These are phyloP conservation scores for Synergus itoensis DNA, from an alignment of 2,888 invertebrate species.

Conservation along the genomic window DNA sequence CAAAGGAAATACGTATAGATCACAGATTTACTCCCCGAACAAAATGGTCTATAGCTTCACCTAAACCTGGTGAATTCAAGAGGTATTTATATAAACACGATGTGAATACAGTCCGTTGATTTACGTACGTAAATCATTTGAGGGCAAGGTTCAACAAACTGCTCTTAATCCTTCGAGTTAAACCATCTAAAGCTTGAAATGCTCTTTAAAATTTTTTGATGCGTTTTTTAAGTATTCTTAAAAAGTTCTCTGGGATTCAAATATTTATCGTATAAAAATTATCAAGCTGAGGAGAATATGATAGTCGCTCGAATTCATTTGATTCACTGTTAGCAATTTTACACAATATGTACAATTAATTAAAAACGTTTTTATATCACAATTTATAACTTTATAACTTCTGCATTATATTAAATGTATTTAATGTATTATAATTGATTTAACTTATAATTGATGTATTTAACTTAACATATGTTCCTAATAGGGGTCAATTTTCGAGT, in stretches of 20 bases:
- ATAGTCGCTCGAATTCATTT: no score
- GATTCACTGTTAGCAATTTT: no score
- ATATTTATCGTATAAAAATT: no score
- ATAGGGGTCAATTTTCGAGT: slow-evolving; percentile 22
- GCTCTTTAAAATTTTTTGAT: background rate
- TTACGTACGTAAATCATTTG: background rate
- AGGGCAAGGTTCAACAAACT: background rate
- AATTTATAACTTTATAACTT: background rate
- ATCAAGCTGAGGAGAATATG: no score
- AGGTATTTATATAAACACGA: background rate
- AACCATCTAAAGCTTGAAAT: background rate
- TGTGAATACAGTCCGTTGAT: background rate
- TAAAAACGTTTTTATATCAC: no score
- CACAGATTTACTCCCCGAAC: background rate
- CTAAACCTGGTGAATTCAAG: background rate
- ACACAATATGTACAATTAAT: no score
- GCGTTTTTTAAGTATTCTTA: background rate
- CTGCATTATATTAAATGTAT: background rate
- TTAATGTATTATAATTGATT: background rate
- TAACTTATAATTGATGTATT: background rate
- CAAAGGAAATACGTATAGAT: background rate
- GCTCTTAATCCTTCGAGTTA: background rate
- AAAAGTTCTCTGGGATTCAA: no score
- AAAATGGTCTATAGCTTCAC: background rate
- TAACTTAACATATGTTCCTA: slow-evolving; percentile 2